phyloP scores from a whole-genome alignment of 1,140 invertebrate species.

The Phthorimaea operculella region DNA sequence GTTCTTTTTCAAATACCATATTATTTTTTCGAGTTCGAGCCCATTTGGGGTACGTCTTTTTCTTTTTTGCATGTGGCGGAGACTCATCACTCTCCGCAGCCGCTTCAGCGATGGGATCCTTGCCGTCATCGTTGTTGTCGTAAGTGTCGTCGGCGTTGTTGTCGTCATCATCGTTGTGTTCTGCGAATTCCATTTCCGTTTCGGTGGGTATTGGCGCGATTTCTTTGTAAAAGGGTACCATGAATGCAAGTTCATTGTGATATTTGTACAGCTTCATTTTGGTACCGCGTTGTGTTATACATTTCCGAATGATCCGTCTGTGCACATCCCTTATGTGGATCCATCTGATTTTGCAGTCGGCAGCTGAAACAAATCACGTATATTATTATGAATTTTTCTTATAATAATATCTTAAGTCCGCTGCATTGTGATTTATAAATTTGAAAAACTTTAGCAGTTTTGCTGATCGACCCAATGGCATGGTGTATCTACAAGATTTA shows the following conservation, averaged over 20 bases:
- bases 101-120: not conserved
- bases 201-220: slow-evolving; percentile 20
- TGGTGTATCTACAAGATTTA: too few relatives aligned
- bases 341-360: slow-evolving; percentile 56
- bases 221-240: slow-evolving; percentile 47
- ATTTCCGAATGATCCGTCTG: slow-evolving; percentile 43
- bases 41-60: not conserved
- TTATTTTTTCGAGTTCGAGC: too few relatives aligned
- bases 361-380: slow-evolving; percentile 36
- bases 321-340: slow-evolving; percentile 61
- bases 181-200: slow-evolving; percentile 21
- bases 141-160: not conserved
- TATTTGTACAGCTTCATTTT: slow-evolving; percentile 44
- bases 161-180: slow-evolving; percentile 23
- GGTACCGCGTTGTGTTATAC: slow-evolving; percentile 20
- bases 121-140: not conserved
- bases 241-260: slow-evolving; percentile 45
- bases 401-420: too few relatives aligned
- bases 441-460: too few relatives aligned
- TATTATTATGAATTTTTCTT: too few relatives aligned
- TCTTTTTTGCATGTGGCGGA: not conserved
- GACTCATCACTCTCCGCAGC: not conserved
- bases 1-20: slow-evolving; percentile 7
- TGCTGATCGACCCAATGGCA: too few relatives aligned
- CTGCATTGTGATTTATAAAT: too few relatives aligned